Base-by-base conservation (phyloP, 1,140 invertebrate genomes). In the Papilio dardanus region DNA sequence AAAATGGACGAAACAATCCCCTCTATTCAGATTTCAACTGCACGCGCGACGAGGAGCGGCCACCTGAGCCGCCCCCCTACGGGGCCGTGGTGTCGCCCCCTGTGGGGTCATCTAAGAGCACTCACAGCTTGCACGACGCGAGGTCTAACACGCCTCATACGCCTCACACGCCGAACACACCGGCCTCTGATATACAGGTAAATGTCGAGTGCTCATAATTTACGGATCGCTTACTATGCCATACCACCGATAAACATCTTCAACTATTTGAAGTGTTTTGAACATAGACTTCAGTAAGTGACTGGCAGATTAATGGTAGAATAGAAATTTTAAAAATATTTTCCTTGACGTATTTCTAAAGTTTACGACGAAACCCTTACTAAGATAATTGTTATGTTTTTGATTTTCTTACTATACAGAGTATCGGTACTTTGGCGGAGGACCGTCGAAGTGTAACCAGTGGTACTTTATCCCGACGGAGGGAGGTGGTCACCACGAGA, bases 401-500 rank as follows among this genome's bases (percentile, higher is more conserved):
- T 37, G 0, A 37, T 37, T 37, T 1, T 37, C 6, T n/a, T n/a
- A n/a, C n/a, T n/a, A 37, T 78, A 62, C 82, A 93, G 91, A 93
- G 91, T 68, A 93, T 93, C 75, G 88, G 90, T 31, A 91, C 86
- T 16, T 71, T 93, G 58, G 86, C 87, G 0, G 91, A 92, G 3
- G 91, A 93, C 58, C 81, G 90, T 10, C 83, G 90, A n/a, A 91
- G 90, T 74, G 84, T 92, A 7, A 90, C 90, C 7, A 91, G 91
- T 68, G 91, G 91, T 0, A 93, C 89, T 10, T 74, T 92, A 21
- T 88, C 91, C 5, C 80, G 90, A 58, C 88, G 91, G 79, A 94
- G 96, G 77, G 97, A 97, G 89, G 96, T 97, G 10, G 97, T 97
- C 21, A 97, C 97, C 8, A 97, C 97, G 14, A 94, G 97, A 81